A percentile compares a stretch with the other conserved stretches of the same genome.
These are phyloP conservation scores for Amiota communis DNA, from an alignment of 2,888 invertebrate genomes.

Conservation along the genomic window DNA sequence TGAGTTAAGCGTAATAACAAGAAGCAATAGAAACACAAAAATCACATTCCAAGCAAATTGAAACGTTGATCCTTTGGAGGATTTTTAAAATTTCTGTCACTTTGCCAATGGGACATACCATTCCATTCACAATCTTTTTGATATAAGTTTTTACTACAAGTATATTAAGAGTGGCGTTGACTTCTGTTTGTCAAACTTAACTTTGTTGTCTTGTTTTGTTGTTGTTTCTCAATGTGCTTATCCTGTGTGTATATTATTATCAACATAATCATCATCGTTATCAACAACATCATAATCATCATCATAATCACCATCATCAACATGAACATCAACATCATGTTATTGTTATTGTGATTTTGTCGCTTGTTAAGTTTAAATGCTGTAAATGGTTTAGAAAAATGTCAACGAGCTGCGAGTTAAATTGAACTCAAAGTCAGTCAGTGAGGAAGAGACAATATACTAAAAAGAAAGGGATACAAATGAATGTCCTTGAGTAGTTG, in stretches of 20 bases:
- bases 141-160: conserved; percentile 7
- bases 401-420: conserved; percentile 37
- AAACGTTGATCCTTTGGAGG: conserved; percentile 67
- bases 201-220: conserved; percentile 16
- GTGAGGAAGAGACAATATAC: conserved; percentile 24
- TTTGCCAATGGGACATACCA: conserved; percentile 34
- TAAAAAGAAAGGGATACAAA: conserved; percentile 32
- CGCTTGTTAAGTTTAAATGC: conserved; percentile 68
- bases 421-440: conserved; percentile 4
- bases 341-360: conserved; percentile 61
- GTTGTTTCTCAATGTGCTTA: background rate
- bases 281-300: conserved; percentile 35
- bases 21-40: background rate
- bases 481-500: conserved; percentile 11
- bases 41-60: conserved; percentile 50
- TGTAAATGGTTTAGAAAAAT: conserved; percentile 69
- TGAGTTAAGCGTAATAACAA: too few relatives aligned
- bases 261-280: conserved; percentile 22
- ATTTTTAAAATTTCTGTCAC: conserved; percentile 51
- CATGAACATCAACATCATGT: conserved; percentile 28
- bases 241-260: conserved; percentile 15
- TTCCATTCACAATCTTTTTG: background rate
- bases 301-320: conserved; percentile 24
- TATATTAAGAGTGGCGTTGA: background rate
- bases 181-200: conserved; percentile 3